These are phyloP conservation scores for Melanargia galathea DNA, from an alignment of 2,888 invertebrate genomes.

Conservation along the genomic window DNA sequence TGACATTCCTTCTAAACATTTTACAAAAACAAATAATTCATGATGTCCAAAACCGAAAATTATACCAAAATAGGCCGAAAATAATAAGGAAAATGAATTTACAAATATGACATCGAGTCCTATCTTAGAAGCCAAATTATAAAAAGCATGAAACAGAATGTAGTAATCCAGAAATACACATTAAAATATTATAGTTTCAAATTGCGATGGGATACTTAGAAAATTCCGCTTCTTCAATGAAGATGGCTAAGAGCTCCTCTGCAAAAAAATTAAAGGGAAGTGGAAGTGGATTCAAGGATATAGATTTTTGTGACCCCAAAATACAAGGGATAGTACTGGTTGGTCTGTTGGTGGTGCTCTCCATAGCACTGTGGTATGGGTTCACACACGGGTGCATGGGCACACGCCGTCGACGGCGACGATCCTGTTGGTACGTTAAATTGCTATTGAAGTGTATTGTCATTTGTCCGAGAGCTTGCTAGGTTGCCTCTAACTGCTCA, in stretches of 20 bases:
- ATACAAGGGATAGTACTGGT: conserved; percentile 53
- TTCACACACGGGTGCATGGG: conserved; percentile 53
- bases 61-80: background rate
- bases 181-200: conserved; percentile 8
- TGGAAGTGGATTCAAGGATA: conserved; percentile 22
- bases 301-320: conserved; percentile 52
- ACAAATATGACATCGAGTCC: background rate
- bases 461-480: too few species aligned
- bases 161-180: background rate
- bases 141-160: background rate
- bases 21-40: background rate
- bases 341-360: conserved; percentile 52
- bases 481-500: too few species aligned
- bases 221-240: conserved; percentile 43
- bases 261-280: conserved; percentile 39
- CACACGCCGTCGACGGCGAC: conserved; percentile 49
- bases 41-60: background rate
- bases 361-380: conserved; percentile 56
- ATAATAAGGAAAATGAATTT: background rate
- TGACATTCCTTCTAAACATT: background rate
- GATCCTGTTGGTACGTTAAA: conserved; percentile 33
- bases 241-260: conserved; percentile 49
- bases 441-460: background rate
- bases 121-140: background rate
- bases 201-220: conserved; percentile 51